Base-by-base conservation (phyloP, 2,797 vertebrate species). In the Phaenicophaeus curvirostris region DNA sequence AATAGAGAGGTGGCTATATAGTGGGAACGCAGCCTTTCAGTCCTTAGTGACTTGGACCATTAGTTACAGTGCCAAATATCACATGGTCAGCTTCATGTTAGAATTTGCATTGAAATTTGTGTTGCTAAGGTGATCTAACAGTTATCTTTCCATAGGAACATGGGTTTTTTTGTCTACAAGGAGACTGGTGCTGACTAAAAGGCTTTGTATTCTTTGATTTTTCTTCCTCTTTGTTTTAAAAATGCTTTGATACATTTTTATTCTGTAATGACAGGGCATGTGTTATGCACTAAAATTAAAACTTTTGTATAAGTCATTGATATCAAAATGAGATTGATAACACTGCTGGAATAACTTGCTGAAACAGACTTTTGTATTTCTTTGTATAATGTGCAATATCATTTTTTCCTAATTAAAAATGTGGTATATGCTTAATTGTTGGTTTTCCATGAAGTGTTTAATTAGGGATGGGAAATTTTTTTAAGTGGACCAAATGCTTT, bases 351-450 rank as follows among this genome's bases (percentile, higher is more conserved):
- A 83, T 91, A 84, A 91, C 46, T 88, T 93, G 65, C 89, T 87
- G 95, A 92, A 87, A 87, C 17, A 73, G 63, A 85, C 78, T 75
- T 75, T 75, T 92, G 92, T 92, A 81, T 96, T 94, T 93, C 78
- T 85, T 61, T 79, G 61, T 93, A 75, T 96, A 78, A 95, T 82
- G 98, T 98, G 98, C 98, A 98, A 98, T 98, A 96, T 93, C 87
- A 85, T 76, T 86, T 88, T 93, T 85, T 90, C 66, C 88, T 89
- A 39, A 91, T 90, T 93, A 73, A 85, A 94, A 95, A 96, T 96
- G 90, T 85, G 91, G 71, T 87, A 33, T 89, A 54, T 95, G 91
- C 95, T 96, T 91, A 84, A 82, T 85, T 95, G 61, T 91, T 97
- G 90, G 94, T 89, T 90, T 89, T 83, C 82, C 66, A 61, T 94